Percentiles rank a stretch among this genome's conserved stretches.
Conservation (phyloP, 2,113 vertebrate species). For the Emydura subglobosa region DNA sequence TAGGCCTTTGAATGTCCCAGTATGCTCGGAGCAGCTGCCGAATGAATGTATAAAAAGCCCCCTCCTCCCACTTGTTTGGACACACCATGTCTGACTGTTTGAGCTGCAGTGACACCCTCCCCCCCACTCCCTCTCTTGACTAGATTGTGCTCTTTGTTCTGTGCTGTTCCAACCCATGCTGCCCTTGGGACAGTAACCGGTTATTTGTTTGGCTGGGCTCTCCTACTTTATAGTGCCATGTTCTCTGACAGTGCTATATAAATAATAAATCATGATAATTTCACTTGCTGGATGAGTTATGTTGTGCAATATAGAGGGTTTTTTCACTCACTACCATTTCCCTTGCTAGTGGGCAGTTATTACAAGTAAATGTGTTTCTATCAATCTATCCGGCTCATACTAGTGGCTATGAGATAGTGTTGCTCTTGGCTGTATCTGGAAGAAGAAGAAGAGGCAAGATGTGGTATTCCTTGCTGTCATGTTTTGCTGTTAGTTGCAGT, state of each 20-base stretch:
- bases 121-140: background rate
- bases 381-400: background rate
- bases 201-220: background rate
- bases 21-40: background rate
- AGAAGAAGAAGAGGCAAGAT: background rate
- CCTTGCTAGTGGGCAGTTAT: background rate
- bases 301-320: rapidly evolving
- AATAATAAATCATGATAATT: background rate
- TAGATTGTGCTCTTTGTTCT: background rate
- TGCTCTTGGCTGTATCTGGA: background rate
- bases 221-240: background rate
- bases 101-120: background rate
- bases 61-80: background rate
- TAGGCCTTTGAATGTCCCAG: background rate
- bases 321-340: background rate
- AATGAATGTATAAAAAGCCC: background rate
- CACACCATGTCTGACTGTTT: no score
- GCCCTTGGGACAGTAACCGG: background rate
- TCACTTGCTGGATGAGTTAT: background rate
- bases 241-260: background rate
- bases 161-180: background rate
- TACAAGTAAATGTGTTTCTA: background rate
- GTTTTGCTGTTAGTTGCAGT: background rate
- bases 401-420: background rate
- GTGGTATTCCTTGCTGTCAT: background rate